These are phyloP conservation scores for Brachylomia viminalis DNA, from an alignment of 2,888 invertebrate genomes.

Conservation along the genomic window DNA sequence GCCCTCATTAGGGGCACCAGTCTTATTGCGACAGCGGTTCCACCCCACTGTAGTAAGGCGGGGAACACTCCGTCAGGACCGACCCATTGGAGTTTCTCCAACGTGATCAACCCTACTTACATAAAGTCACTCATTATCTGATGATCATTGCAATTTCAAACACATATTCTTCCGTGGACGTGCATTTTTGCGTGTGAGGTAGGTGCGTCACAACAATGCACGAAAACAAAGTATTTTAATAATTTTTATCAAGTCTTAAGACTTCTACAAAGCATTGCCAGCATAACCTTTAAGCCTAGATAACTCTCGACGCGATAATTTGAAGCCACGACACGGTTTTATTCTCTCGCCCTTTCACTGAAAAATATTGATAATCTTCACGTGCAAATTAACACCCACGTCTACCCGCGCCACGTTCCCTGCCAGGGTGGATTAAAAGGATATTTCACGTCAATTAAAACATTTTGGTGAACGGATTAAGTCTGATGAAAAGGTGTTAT, in stretches of 20 bases:
- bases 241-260: neutral
- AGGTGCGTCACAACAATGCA: neutral
- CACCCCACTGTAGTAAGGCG: too few species aligned
- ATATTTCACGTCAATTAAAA: constrained; percentile 51
- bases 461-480: constrained; percentile 35
- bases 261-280: neutral
- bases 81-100: too few species aligned
- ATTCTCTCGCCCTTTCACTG: neutral
- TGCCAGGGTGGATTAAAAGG: constrained; percentile 32
- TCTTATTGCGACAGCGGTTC: too few species aligned
- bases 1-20: too few species aligned
- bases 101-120: too few species aligned
- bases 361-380: constrained; percentile 18
- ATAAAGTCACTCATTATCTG: too few species aligned
- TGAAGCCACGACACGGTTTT: neutral
- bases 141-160: too few species aligned
- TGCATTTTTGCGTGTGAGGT: neutral
- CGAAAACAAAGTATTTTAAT: neutral
- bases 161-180: too few species aligned
- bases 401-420: neutral
- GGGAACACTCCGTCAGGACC: too few species aligned
- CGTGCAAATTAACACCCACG: constrained; percentile 16
- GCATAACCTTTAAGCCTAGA: neutral
- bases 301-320: neutral
- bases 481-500: constrained; percentile 39